Percentiles rank a stretch among this genome's conserved stretches.
phyloP scores from a whole-genome alignment of 23 tunicate species.

The Styela plicata region DNA sequence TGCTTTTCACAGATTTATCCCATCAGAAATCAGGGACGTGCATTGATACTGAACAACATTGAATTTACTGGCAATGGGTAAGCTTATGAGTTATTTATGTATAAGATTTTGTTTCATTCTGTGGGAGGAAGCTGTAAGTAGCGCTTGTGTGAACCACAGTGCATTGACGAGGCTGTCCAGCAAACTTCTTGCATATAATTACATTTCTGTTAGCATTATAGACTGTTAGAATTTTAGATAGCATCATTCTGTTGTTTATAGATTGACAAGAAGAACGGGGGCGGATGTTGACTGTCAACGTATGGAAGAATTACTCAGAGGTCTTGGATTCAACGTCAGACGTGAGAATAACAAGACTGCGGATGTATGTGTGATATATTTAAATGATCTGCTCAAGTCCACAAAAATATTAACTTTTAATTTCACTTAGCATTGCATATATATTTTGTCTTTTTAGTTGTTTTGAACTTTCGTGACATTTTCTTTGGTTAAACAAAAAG shows the following conservation, averaged over 20 bases:
- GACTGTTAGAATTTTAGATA: too few relatives aligned
- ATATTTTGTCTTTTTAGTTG: too few relatives aligned
- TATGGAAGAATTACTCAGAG: conserved; percentile 4
- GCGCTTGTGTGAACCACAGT: too few relatives aligned
- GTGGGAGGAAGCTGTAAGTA: too few relatives aligned
- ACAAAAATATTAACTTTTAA: too few relatives aligned
- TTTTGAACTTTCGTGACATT: too few relatives aligned
- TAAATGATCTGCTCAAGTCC: not conserved
- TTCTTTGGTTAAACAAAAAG: too few relatives aligned
- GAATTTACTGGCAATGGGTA: not conserved
- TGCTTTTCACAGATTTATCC: conserved; percentile 18
- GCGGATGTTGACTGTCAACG: conserved; percentile 18
- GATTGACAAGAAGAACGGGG: conserved; percentile 13
- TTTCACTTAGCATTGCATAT: not conserved
- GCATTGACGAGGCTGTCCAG: too few relatives aligned
- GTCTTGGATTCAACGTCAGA: conserved; percentile 36
- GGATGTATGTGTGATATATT: not conserved
- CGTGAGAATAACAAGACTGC: conserved; percentile 5
- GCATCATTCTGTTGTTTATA: too few relatives aligned
- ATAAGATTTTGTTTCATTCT: too few relatives aligned
- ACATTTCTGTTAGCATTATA: too few relatives aligned
- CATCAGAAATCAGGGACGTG: conserved; percentile 28
- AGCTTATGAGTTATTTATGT: not conserved
- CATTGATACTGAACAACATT: conserved; percentile 40
- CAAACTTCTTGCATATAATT: too few relatives aligned